Base-by-base conservation (phyloP, 2,888 invertebrate genomes). In the Phlogophora meticulosa region DNA sequence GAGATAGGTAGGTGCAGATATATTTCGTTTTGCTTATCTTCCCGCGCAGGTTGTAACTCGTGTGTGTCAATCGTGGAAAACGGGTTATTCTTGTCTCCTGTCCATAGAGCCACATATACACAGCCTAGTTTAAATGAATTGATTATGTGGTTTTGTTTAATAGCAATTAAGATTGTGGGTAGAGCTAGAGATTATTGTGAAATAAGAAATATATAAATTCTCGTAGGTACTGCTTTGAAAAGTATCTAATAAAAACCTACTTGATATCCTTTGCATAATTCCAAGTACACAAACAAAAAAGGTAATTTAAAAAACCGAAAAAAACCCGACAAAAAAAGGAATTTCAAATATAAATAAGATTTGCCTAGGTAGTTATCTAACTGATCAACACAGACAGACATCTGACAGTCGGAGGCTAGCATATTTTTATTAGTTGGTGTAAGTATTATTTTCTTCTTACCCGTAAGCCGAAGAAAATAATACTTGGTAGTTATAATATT, bases 61-160 rank as follows among this genome's bases (percentile, higher is more conserved):
- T 73, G 55, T 61, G 61, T 79, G 76, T 58, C 76, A 79, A 75
- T 76, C 55, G 58, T 49, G 17, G 15, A 46, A 48, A 76, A 76
- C 75, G 38, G 70, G 75, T 75, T 78, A 52, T 75, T 66, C 67
- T 51, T 42, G 61, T 78, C 38, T 65, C 55, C 42, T 55, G 24
- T 55, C 67, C 36, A 57, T 76, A 71, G 36, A 68, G 42, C 42
- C 42, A 55, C 57, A 57, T 49, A 34, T 28, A 55, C 57, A 43
- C 20, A 72, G 61, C 40, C 34, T 71, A 56, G 62, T 55, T 56
- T 57, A 61, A 2, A 70, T 69, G 17, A 45, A 20, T 66, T 48
- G n/a, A 65, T 49, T 48, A 32, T 38, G 28, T 65, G 36, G 40
- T 46, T 51, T 52, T 51, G 17, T 52, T 43, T 34, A 32, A 45